phyloP scores from a whole-genome alignment of 2,113 vertebrate species.

The Heterochromis multidens region DNA sequence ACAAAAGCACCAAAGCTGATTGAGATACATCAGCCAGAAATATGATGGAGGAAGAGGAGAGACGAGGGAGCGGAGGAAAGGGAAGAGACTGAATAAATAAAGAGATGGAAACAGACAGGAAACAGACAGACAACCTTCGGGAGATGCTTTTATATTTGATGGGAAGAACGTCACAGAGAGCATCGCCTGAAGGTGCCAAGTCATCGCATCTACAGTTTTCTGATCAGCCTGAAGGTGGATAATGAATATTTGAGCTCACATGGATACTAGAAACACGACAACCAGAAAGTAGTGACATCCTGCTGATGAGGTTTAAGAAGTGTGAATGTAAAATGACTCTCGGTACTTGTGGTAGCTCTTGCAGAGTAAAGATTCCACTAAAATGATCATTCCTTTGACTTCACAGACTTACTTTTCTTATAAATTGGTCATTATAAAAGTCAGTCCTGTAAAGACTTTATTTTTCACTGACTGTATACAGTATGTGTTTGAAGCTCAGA shows the following conservation, averaged over 20 bases:
- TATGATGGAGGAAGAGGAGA: not conserved
- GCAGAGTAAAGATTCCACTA: not conserved
- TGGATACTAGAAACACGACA: accelerated
- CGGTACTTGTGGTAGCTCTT: not conserved
- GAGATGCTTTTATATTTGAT: not conserved
- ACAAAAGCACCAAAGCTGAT: constrained; percentile 86
- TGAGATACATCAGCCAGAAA: constrained; percentile 52
- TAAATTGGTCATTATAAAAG: not conserved
- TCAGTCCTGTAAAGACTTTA: no score
- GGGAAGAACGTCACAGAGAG: not conserved
- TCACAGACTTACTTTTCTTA: not conserved
- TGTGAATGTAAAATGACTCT: not conserved
- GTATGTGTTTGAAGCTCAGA: no score
- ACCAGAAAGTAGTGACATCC: not conserved
- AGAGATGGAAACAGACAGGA: not conserved
- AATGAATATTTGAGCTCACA: not conserved
- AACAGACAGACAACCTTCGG: not conserved
- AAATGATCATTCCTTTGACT: not conserved
- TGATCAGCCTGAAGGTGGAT: not conserved
- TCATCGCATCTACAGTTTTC: not conserved
- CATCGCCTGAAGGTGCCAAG: not conserved
- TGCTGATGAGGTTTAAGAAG: not conserved
- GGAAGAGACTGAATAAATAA: constrained; percentile 20
- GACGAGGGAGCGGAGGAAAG: not conserved
- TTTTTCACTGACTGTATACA: no score